Percentiles rank a stretch among this genome's conserved stretches.
Evolutionary conservation across 2,888 invertebrate genomes (phyloP).

Genomic region (Mantis religiosa): DNA sequence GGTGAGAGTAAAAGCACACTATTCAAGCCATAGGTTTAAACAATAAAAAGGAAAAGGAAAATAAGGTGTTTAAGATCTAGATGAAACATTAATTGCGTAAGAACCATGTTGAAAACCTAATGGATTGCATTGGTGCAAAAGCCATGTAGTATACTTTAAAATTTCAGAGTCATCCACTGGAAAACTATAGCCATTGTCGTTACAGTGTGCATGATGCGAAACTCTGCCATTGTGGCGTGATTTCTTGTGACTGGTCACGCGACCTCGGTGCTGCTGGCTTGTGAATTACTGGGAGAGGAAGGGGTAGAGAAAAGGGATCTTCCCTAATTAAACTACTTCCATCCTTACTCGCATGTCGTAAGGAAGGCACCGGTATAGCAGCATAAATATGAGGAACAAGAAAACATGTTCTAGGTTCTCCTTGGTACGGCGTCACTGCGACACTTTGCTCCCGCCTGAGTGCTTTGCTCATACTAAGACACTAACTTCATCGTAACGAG

Average conservation of each 20-base stretch:
- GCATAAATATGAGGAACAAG: background rate
- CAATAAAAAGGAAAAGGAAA: too few relatives aligned
- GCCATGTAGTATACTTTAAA: background rate
- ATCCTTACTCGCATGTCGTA: background rate
- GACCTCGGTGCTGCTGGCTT: background rate
- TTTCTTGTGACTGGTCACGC: constrained; percentile 20
- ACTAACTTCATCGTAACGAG: too few relatives aligned
- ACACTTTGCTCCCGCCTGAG: background rate
- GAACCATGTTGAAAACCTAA: too few relatives aligned
- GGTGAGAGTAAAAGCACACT: too few relatives aligned
- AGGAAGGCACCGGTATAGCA: background rate
- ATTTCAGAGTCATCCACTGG: background rate
- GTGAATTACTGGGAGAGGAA: background rate
- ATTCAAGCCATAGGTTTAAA: too few relatives aligned
- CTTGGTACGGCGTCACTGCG: background rate
- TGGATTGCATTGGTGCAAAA: background rate
- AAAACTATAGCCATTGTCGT: background rate
- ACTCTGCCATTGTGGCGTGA: constrained; percentile 20
- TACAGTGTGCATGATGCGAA: constrained; percentile 10
- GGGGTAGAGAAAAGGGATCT: background rate
- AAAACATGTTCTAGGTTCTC: background rate
- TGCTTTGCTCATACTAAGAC: too few relatives aligned
- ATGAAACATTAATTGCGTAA: too few relatives aligned
- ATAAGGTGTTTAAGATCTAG: too few relatives aligned
- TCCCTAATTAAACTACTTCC: constrained; percentile 1